These are phyloP conservation scores for Drosophila ezoana DNA, from an alignment of 2,888 invertebrate genomes.

Conservation along the genomic window DNA sequence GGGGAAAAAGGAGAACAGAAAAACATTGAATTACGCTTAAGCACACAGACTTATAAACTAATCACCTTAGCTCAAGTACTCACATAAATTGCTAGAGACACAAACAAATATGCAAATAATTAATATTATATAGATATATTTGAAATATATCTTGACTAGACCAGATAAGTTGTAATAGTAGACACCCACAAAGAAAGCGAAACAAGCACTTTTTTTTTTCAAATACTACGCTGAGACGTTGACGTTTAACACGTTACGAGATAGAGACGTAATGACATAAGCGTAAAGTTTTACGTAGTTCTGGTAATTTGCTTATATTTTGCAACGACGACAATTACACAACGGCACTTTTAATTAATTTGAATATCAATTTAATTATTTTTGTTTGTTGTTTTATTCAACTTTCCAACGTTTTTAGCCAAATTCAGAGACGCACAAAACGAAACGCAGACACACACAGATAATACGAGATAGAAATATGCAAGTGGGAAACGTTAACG, in stretches of 20 bases:
- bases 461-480: conserved; percentile 50
- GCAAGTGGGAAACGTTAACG: conserved; percentile 76
- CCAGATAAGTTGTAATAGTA: conserved; percentile 13
- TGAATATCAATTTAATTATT: conserved; percentile 9
- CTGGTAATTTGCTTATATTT: conserved; percentile 11
- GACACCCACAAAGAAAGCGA: conserved; percentile 70
- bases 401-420: conserved; percentile 16
- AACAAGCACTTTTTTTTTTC: conserved; percentile 57
- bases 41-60: conserved; percentile 49
- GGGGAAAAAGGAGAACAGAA: conserved; percentile 18
- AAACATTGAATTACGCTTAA: conserved; percentile 22
- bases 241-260: conserved; percentile 64
- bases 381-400: conserved; percentile 10
- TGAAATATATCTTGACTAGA: conserved; percentile 13
- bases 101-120: conserved; percentile 47
- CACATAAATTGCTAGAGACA: conserved; percentile 62
- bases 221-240: conserved; percentile 38
- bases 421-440: conserved; percentile 55
- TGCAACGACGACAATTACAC: conserved; percentile 53
- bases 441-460: conserved; percentile 54
- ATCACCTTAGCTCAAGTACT: conserved; percentile 55
- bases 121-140: conserved; percentile 19
- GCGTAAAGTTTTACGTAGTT: conserved; percentile 56
- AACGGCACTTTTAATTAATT: conserved; percentile 56
- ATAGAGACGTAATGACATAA: conserved; percentile 73